Evolutionary conservation across 2,113 vertebrate species (phyloP), one percentile per base, ranked within the genome.

Genomic region (Embiotoca jacksoni): DNA sequence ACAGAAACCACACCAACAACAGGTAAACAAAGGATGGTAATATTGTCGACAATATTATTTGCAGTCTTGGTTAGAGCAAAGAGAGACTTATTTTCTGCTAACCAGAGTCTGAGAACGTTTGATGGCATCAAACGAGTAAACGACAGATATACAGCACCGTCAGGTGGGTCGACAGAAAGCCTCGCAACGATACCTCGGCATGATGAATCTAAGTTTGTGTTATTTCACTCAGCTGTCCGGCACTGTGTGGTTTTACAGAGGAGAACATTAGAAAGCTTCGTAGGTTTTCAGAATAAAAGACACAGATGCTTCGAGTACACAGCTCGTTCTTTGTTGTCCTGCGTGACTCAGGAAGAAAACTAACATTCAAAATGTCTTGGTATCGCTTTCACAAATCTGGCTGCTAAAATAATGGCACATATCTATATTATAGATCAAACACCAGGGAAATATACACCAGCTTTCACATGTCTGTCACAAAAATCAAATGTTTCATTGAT

Each of bases 31-130:
- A 32, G 7, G 62, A 75, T 68, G 79, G 52, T 13, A 56, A 56
- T 55, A 55, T 76, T 37, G 57, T 6, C 16, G 16, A 65, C 60
- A 61, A 31, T 53, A 35, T 50, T 59, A 39, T 54, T 61, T 53
- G 10, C 61, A 57, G 74, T 65, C 74, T 77, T 84, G 81, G 83
- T 88, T 79, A 84, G 80, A 84, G 62, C 60, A 61, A 74, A 80
- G 15, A 80, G 15, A 2, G 16, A 23, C 23, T 0, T 39, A 11
- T 9, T 72, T 82, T 56, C 71, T 81, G 16, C 80, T 80, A 88
- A 88, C 88, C 83, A 91, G 37, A 84, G 81, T 52, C 81, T 59
- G 68, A 64, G 53, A 55, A 56, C 70, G 81, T 81, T n/a, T 54
- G 70, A 78, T 86, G 78, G 52, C 6, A 8, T 72, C 72, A 14